A percentile compares a stretch with the other conserved stretches of the same genome.
Conservation (phyloP, 2,797 vertebrate species). For the Enteromius viviparus region DNA sequence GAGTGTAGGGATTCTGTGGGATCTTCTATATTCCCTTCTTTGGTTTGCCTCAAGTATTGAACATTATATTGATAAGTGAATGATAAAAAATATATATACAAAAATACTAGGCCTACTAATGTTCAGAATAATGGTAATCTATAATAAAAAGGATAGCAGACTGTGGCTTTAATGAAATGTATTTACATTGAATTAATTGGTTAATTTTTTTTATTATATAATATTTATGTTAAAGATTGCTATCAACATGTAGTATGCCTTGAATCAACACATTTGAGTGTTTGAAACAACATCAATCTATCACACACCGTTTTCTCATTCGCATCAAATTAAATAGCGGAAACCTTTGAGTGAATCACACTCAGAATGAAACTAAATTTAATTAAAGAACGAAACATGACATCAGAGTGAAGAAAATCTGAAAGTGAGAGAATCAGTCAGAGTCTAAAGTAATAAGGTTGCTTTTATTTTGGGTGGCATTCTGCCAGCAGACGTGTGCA, state of each 20-base stretch:
- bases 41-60: neutral
- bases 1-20: neutral
- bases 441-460: constrained; percentile 37
- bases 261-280: neutral
- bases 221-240: neutral
- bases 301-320: neutral
- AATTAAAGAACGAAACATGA: constrained; percentile 19
- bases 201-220: neutral
- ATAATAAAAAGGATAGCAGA: neutral
- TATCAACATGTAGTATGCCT: neutral
- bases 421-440: neutral
- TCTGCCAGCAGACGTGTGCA: constrained; percentile 20
- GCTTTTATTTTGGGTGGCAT: constrained; percentile 39
- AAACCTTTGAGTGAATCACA: neutral
- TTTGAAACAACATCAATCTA: neutral
- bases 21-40: neutral
- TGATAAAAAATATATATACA: no score
- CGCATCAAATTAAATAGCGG: neutral
- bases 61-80: neutral
- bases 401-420: constrained; percentile 6
- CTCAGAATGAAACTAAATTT: constrained; percentile 3
- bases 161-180: neutral
- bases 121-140: neutral
- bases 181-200: neutral
- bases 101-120: neutral